These are phyloP conservation scores for Microplitis demolitor DNA, from an alignment of 1,140 invertebrate genomes.

Conservation along the genomic window DNA sequence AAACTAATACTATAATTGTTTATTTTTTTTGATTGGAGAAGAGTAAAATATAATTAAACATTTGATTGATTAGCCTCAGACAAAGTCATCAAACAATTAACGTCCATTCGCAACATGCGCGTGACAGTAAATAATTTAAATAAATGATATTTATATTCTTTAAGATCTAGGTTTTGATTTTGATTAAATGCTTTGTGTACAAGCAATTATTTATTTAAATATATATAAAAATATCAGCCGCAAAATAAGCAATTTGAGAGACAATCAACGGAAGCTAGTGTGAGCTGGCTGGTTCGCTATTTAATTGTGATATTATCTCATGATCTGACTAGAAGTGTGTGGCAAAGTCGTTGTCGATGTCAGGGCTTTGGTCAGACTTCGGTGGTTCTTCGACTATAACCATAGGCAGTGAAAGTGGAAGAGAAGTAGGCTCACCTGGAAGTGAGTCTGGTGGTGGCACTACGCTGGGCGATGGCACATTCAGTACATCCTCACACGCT, in stretches of 20 bases:
- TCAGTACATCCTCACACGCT: constrained; percentile 84
- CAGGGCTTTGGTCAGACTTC: constrained; percentile 54
- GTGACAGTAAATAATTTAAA: too few relatives aligned
- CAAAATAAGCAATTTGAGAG: background rate
- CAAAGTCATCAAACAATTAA: too few relatives aligned
- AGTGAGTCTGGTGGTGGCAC: constrained; percentile 51
- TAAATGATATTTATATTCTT: constrained; percentile 12
- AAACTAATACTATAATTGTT: too few relatives aligned
- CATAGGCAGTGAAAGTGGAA: constrained; percentile 58
- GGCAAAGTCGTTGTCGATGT: constrained; percentile 47
- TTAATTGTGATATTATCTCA: background rate
- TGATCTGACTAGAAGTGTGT: constrained; percentile 41
- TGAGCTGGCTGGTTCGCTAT: background rate
- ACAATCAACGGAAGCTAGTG: background rate
- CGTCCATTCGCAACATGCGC: too few relatives aligned
- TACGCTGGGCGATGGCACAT: constrained; percentile 57
- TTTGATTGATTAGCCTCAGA: too few relatives aligned
- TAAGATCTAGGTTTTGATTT: background rate
- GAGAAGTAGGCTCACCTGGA: constrained; percentile 56
- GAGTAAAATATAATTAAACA: too few relatives aligned
- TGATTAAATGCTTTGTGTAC: background rate
- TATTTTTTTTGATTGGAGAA: too few relatives aligned
- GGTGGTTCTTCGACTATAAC: constrained; percentile 59
- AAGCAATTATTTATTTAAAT: background rate
- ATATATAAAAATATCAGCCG: background rate